Percentiles rank a stretch among this genome's conserved stretches.
Evolutionary conservation across 37 sponge, comb jelly and placozoan species (phyloP).

Genomic region (Aplysina aerophoba): DNA sequence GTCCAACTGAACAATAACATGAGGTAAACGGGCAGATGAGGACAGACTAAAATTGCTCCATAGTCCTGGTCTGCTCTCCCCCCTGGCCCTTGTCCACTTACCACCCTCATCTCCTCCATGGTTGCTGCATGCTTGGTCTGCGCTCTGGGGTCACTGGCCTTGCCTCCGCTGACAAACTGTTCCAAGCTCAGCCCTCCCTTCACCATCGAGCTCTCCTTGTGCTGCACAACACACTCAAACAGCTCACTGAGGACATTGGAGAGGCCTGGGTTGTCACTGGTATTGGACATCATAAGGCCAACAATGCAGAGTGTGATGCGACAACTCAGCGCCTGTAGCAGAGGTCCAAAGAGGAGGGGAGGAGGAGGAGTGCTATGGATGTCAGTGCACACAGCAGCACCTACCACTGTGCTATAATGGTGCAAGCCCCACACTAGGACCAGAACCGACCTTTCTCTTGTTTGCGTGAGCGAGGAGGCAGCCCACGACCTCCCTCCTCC

Average conservation of each 20-base stretch:
- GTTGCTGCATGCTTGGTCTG: conserved; percentile 50
- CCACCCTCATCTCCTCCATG: conserved; percentile 78
- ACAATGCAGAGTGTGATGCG: background rate
- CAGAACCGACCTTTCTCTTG: background rate
- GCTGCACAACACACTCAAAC: conserved; percentile 24
- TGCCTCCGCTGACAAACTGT: conserved; percentile 34
- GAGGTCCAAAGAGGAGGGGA: background rate
- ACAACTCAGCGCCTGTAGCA: conserved; percentile 2
- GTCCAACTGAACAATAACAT: conserved; percentile 46
- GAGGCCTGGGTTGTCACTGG: background rate
- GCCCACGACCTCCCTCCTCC: background rate
- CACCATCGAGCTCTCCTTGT: conserved; percentile 17
- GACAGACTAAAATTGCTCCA: background rate
- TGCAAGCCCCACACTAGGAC: background rate
- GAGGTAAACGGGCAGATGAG: background rate
- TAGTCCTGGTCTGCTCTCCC: background rate
- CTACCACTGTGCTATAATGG: background rate
- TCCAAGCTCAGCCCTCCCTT: conserved; percentile 13
- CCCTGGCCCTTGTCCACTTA: background rate
- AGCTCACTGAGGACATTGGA: background rate
- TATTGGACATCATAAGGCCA: background rate
- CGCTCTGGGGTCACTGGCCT: conserved; percentile 40
- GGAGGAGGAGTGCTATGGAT: background rate
- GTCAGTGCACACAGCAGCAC: background rate
- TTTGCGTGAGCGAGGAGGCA: background rate